Evolutionary conservation across 2,113 vertebrate species (phyloP), one percentile per base, ranked within the genome.

Genomic region (Gasterosteus aculeatus): DNA sequence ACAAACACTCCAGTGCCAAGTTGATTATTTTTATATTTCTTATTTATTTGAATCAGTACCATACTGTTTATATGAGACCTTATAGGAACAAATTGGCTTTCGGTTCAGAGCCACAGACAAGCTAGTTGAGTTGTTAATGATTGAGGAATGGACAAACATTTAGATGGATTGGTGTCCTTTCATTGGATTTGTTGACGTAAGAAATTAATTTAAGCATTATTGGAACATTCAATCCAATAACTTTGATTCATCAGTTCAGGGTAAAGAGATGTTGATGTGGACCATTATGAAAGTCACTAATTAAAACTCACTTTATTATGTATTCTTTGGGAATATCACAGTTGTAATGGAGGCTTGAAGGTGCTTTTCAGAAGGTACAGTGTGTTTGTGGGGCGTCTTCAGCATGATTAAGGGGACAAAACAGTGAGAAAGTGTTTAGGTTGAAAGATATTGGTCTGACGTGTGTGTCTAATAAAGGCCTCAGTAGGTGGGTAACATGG

Each of bases 261-360:
- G 10, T 78, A 53, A 67, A 60, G 0, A 2, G n/a, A 70, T n/a
- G 42, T 67, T 69, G 47, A 39, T 12, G 49, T 26, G 70, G 89
- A 89, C 87, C 89, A 89, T 44, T 41, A 54, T 44, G 53, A 61
- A 51, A 47, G 41, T 26, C 56, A 76, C 46, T 26, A 26, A 26
- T 26, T 26, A 26, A 26, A 26, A 26, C 22, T 26, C 22, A 26
- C n/a, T n/a, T n/a, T n/a, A n/a, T n/a, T n/a, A n/a, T n/a, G n/a
- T n/a, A n/a, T n/a, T n/a, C n/a, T n/a, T n/a, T n/a, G n/a, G n/a
- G n/a, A n/a, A n/a, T n/a, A n/a, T n/a, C 22, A 26, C 22, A 26
- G 14, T 9, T 51, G 14, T 75, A 42, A 44, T 7, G 16, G 66
- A 16, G 19, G 60, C 58, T 38, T 60, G 62, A 39, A 35, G 29